These are phyloP conservation scores for Saccopteryx leptura DNA, from an alignment of 2,113 vertebrate genomes.

Conservation along the genomic window DNA sequence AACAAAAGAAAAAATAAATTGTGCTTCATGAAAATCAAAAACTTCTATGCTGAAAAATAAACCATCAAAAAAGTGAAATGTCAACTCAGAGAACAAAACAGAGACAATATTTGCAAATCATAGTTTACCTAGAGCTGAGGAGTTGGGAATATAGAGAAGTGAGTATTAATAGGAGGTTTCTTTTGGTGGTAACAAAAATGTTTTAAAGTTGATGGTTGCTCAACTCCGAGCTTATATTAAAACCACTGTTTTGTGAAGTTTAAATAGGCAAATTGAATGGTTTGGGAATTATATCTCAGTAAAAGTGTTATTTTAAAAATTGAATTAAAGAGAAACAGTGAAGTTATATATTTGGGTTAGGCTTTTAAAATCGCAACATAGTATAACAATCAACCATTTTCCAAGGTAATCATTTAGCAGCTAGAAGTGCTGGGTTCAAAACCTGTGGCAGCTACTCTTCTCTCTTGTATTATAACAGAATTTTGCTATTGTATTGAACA, in stretches of 20 bases:
- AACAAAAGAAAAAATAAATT: slow-evolving; percentile 3
- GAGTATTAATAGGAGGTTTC: not conserved
- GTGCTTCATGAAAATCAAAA: not conserved
- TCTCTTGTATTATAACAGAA: not conserved
- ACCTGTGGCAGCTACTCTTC: not conserved
- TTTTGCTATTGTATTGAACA: slow-evolving; percentile 6
- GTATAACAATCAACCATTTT: not conserved
- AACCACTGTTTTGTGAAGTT: not conserved
- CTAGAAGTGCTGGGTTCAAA: not conserved
- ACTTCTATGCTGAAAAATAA: not conserved
- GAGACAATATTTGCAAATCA: not conserved
- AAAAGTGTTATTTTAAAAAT: not conserved
- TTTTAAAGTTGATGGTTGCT: not conserved
- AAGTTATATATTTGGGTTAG: not conserved
- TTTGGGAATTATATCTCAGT: not conserved
- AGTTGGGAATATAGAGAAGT: not conserved
- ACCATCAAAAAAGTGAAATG: not conserved
- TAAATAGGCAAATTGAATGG: not conserved
- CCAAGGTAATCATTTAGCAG: not conserved
- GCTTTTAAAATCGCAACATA: slow-evolving; percentile 18
- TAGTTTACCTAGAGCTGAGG: not conserved
- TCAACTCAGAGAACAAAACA: not conserved
- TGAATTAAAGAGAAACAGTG: not conserved
- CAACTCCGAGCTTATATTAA: not conserved
- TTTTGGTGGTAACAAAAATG: not conserved